Evolutionary conservation across 53 echinoderm and acorn worm species (phyloP).

Genomic region (Henricia sp.): DNA sequence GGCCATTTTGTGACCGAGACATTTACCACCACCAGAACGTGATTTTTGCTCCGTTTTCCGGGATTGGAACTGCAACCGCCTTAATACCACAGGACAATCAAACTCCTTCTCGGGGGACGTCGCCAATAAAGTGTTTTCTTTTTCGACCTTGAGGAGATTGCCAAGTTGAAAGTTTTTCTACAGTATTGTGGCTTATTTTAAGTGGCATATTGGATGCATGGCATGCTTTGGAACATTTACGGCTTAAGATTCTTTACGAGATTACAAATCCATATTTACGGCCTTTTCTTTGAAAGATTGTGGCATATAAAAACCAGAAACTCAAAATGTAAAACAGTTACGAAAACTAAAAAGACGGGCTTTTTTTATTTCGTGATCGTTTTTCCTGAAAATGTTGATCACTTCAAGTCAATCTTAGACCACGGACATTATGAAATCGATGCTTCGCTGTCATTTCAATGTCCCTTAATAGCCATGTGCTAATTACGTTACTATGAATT

Average conservation of each 20-base stretch:
- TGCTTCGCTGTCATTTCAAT: too few species aligned
- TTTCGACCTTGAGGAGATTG: conserved; percentile 31
- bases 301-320: not conserved
- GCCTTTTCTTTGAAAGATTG: not conserved
- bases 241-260: conserved; percentile 7
- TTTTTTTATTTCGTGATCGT: too few species aligned
- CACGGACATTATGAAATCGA: too few species aligned
- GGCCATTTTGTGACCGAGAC: conserved; percentile 5
- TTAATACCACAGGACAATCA: conserved; percentile 53
- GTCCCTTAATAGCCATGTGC: not conserved
- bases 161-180: not conserved
- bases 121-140: conserved; percentile 9
- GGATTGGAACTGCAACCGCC: conserved; percentile 15
- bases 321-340: too few species aligned
- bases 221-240: conserved; percentile 34
- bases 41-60: conserved; percentile 33
- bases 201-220: too few species aligned
- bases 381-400: too few species aligned
- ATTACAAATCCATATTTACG: not conserved
- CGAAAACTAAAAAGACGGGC: too few species aligned
- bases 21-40: conserved; percentile 45
- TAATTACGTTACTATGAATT: conserved; percentile 48
- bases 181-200: conserved; percentile 19
- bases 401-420: too few species aligned
- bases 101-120: conserved; percentile 20